Conservation (phyloP, 2,888 invertebrate species). For the Ferdinandea cuprea region DNA sequence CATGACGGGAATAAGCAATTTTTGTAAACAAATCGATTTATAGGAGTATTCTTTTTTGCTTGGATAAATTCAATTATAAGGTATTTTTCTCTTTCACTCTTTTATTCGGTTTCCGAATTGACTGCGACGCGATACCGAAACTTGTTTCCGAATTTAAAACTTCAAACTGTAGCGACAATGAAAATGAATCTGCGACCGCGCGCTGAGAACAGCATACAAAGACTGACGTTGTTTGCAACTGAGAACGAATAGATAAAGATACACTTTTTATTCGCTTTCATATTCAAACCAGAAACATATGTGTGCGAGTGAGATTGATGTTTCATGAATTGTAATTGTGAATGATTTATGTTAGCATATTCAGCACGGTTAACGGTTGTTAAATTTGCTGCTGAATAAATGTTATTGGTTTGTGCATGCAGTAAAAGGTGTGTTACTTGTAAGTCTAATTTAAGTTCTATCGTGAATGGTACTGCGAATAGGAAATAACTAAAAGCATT, state of each 20-base stretch:
- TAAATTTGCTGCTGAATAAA: too few species aligned
- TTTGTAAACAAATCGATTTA: slow-evolving; percentile 66
- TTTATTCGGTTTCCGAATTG: slow-evolving; percentile 41
- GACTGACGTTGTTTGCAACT: slow-evolving; percentile 54
- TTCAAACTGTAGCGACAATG: neutral
- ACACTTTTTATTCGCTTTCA: slow-evolving; percentile 10
- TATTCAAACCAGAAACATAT: neutral
- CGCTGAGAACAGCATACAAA: slow-evolving; percentile 59
- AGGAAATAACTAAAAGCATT: too few species aligned
- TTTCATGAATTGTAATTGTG: slow-evolving; percentile 4
- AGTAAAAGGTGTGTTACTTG: too few species aligned
- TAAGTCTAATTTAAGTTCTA: too few species aligned
- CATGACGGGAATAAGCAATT: slow-evolving; percentile 4
- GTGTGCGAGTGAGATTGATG: neutral
- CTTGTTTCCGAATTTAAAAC: slow-evolving; percentile 60
- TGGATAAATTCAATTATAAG: slow-evolving; percentile 30
- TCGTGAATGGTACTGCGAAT: too few species aligned
- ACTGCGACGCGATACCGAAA: slow-evolving; percentile 56
- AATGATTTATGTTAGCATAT: neutral
- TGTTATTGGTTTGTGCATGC: too few species aligned
- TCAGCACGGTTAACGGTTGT: too few species aligned
- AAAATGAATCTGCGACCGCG: slow-evolving; percentile 62
- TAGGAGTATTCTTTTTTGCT: slow-evolving; percentile 33
- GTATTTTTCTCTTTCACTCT: slow-evolving; percentile 40
- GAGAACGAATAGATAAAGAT: slow-evolving; percentile 58